These are phyloP conservation scores for Apaloderma vittatum DNA, from an alignment of 2,113 vertebrate species.

Conservation along the genomic window DNA sequence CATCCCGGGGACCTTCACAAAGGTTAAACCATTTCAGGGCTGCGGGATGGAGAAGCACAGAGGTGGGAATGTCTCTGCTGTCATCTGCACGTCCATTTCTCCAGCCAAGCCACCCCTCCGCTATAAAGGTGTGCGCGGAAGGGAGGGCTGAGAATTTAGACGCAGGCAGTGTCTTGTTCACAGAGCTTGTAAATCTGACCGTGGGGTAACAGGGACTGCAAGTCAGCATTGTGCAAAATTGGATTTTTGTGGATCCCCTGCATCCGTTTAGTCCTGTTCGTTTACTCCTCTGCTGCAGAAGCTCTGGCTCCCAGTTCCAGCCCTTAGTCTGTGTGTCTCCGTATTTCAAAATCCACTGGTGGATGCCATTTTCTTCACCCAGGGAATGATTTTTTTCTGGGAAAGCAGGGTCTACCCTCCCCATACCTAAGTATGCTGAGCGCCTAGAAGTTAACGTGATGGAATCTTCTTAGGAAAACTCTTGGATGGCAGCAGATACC, in stretches of 20 bases:
- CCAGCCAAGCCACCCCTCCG: neutral
- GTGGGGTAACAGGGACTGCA: neutral
- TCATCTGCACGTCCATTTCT: neutral
- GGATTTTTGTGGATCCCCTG: neutral
- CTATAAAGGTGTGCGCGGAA: neutral
- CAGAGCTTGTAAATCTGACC: neutral
- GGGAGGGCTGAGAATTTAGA: neutral
- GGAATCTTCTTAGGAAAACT: neutral
- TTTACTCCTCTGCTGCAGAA: neutral
- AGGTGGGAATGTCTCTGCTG: neutral
- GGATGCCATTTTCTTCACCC: neutral
- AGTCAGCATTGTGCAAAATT: accelerated
- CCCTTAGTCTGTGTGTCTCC: neutral
- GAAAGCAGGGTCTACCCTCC: neutral
- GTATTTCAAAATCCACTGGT: neutral
- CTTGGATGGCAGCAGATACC: neutral
- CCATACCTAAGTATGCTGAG: neutral
- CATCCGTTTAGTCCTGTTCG: neutral
- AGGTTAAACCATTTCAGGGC: neutral
- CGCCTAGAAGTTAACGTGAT: neutral
- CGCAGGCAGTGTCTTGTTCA: neutral
- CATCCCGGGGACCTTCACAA: accelerated
- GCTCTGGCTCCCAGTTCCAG: neutral
- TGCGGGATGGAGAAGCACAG: neutral
- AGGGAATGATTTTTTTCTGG: neutral